Evolutionary conservation across 2,888 invertebrate genomes (phyloP).

Genomic region (Drosophila lacicola): DNA sequence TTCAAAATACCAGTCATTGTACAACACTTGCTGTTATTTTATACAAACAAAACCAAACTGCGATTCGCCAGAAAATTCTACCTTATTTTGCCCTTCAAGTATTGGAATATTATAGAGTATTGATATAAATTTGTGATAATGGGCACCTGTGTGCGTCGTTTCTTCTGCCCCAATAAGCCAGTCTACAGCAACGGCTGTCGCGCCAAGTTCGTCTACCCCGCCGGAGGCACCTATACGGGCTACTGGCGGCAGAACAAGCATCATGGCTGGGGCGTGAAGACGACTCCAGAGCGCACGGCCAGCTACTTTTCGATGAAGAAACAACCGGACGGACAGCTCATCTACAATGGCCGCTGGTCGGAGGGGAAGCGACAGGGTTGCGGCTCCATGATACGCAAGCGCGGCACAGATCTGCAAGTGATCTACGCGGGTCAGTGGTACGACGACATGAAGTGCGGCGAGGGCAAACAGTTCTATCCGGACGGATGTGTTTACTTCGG

Average conservation of each 20-base stretch:
- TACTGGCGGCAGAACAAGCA: slow-evolving; percentile 74
- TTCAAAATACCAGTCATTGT: background rate
- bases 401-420: slow-evolving; percentile 66
- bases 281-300: slow-evolving; percentile 32
- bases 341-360: slow-evolving; percentile 83
- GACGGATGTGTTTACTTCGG: slow-evolving; percentile 82
- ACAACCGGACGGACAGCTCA: slow-evolving; percentile 62
- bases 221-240: slow-evolving; percentile 77
- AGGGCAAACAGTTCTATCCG: slow-evolving; percentile 83
- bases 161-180: slow-evolving; percentile 60
- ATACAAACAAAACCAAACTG: background rate
- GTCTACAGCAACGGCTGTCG: slow-evolving; percentile 72
- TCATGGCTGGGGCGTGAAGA: slow-evolving; percentile 78
- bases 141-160: slow-evolving; percentile 59
- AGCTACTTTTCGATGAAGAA: slow-evolving; percentile 54
- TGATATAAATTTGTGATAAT: slow-evolving; percentile 37
- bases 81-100: background rate
- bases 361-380: slow-evolving; percentile 78
- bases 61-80: background rate
- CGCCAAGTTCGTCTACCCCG: slow-evolving; percentile 70
- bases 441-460: slow-evolving; percentile 80
- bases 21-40: background rate
- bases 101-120: background rate
- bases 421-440: slow-evolving; percentile 83
- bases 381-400: slow-evolving; percentile 78